Base-by-base conservation (phyloP, 2,797 vertebrate genomes). In the Chrosomus eos region DNA sequence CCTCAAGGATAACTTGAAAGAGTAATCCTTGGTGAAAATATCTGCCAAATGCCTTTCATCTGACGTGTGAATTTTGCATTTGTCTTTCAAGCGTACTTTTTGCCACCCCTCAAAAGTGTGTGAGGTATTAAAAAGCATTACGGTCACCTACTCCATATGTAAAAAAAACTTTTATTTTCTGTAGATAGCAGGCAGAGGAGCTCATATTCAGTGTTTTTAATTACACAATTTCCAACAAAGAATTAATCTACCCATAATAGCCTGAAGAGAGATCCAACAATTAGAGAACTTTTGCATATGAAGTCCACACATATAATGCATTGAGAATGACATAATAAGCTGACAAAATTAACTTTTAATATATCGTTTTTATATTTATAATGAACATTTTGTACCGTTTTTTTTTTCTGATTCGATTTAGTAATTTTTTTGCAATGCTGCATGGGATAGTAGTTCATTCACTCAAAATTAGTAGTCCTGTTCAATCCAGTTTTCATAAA, bases 1-100 rank as follows among this genome's bases (percentile, higher is more conserved):
- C 60, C 18, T 28, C 33, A 67, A 80, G 14, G 40, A 60, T 53
- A 48, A 74, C 31, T 70, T 82, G 60, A 82, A 75, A 75, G 67
- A 70, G 53, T 26, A 45, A 74, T 51, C 45, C 10, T 13, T 33
- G 45, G 45, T 21, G 28, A 53, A 36, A 13, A 23, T 23, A 23
- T 53, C 72, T 55, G 45, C 28, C 48, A 74, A 74, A 53, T 36
- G 28, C 19, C 9, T 36, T 36, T 33, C 28, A 74, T 76, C 74
- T 60, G 33, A 4, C 53, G 28, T 45, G n/a, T 4, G 31, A 76
- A 76, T 58, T 36, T 23, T 38, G 11, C 13, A 76, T 36, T 7
- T 55, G 19, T 19, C n/a, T 43, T 26, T 43, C 5, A 19, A 62
- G 75, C 62, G 55, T 9, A 26, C 28, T 33, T 53, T 67, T 40